Evolutionary conservation across 2,797 vertebrate genomes (phyloP), one percentile per base, ranked within the genome.

Genomic region (Telmatherina bonti): DNA sequence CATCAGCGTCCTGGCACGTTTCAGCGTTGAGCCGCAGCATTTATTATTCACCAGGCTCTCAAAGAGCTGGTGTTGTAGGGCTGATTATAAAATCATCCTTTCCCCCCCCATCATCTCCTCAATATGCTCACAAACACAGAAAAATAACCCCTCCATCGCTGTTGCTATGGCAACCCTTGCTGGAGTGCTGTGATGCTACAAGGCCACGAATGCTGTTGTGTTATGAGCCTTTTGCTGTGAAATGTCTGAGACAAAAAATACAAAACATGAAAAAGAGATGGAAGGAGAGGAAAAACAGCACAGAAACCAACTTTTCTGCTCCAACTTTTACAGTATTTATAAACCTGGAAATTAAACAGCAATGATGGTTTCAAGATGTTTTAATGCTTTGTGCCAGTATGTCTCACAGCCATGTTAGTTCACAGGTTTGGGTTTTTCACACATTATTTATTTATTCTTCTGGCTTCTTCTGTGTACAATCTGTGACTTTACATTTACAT

Each of bases 121-220:
- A 87, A 90, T 88, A 87, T 90, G 88, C 85, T 88, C 90, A 82
- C 80, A 88, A 92, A 93, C 82, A 82, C 77, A 81, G 79, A 76
- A 85, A 87, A 88, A 88, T 87, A 85, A 88, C 79, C 88, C 85
- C 89, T 88, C 85, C 88, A 93, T 92, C 87, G 70, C 78, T 66
- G 92, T 94, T 92, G 88, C 92, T 76, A 94, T 93, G 75, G 92
- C 85, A 94, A 94, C 93, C 85, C 86, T 88, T 90, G 84, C 85
- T 89, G 62, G 87, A 88, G 84, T 52, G 13, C 85, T 41, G 89
- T 79, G 86, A 90, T 91, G 89, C 88, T 92, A 88, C 90, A 87
- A 90, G 91, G 91, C 92, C 91, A 85, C 31, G 81, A 68, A 86
- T 82, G 86, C 79, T 69, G 62, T 87, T 84, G 90, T 82, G 91